These are phyloP conservation scores for Hololepta plana DNA, from an alignment of 2,888 invertebrate genomes.

Conservation along the genomic window DNA sequence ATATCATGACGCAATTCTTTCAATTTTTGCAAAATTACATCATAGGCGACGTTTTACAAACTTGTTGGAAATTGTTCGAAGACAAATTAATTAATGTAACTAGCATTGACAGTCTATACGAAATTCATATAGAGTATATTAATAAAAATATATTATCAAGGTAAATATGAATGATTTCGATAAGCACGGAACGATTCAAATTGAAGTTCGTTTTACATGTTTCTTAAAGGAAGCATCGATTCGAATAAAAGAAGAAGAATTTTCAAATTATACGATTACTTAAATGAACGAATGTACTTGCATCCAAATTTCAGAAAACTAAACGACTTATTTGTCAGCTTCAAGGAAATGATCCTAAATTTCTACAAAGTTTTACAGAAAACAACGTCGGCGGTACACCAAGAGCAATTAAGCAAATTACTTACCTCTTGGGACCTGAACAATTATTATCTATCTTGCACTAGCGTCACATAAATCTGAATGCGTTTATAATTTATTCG, in stretches of 20 bases:
- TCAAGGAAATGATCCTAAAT: constrained; percentile 6
- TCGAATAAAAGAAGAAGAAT: constrained; percentile 49
- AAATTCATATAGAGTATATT: constrained; percentile 52
- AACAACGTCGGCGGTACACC: too few relatives aligned
- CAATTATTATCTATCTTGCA: too few relatives aligned
- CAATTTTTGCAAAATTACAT: constrained; percentile 60
- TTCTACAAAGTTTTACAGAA: too few relatives aligned
- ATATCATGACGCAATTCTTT: constrained; percentile 59
- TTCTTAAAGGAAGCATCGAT: constrained; percentile 51
- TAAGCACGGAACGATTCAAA: background rate
- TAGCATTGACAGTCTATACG: constrained; percentile 60
- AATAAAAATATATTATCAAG: constrained; percentile 55
- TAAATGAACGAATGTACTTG: constrained; percentile 32
- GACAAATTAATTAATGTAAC: too few relatives aligned
- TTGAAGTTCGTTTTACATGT: constrained; percentile 30
- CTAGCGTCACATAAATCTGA: too few relatives aligned
- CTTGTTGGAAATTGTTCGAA: constrained; percentile 58
- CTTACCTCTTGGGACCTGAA: too few relatives aligned
- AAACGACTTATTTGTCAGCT: constrained; percentile 22
- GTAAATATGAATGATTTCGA: constrained; percentile 19
- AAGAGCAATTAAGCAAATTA: too few relatives aligned
- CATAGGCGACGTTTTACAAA: constrained; percentile 54
- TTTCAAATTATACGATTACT: constrained; percentile 46
- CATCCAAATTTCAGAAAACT: constrained; percentile 44
- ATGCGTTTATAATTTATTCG: too few relatives aligned